Conservation (phyloP, 1,140 invertebrate species). For the Mesaphorura yosii region DNA sequence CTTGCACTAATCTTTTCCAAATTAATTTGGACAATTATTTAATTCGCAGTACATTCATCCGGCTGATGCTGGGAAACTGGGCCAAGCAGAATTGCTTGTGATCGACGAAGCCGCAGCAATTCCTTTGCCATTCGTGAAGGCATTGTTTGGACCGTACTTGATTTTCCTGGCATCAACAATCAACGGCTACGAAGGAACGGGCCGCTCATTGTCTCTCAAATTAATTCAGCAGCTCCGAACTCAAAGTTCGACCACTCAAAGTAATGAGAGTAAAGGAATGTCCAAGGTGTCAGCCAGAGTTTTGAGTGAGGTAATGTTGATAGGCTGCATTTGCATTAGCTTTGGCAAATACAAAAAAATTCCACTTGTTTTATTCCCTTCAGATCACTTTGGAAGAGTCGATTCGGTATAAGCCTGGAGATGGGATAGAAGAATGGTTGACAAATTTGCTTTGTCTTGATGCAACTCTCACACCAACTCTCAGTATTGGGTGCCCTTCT, state of each 20-base stretch:
- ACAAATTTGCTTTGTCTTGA: slow-evolving; percentile 85
- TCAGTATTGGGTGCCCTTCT: slow-evolving; percentile 67
- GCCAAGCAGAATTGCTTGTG: slow-evolving; percentile 86
- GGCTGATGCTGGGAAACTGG: slow-evolving; percentile 71
- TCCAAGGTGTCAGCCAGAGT: slow-evolving; percentile 42
- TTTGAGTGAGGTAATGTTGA: slow-evolving; percentile 43
- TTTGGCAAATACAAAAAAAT: slow-evolving; percentile 26
- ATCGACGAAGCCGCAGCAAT: slow-evolving; percentile 99
- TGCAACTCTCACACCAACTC: slow-evolving; percentile 50
- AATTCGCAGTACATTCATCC: slow-evolving; percentile 80
- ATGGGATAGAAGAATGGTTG: slow-evolving; percentile 85
- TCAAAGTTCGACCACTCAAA: slow-evolving; percentile 37
- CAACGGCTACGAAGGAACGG: slow-evolving; percentile 96
- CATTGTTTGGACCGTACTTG: slow-evolving; percentile 81
- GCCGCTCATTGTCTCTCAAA: slow-evolving; percentile 88
- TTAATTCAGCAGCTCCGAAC: slow-evolving; percentile 75
- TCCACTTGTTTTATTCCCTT: background rate
- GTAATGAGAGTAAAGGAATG: slow-evolving; percentile 6
- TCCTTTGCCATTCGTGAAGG: slow-evolving; percentile 83
- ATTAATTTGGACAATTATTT: too few species aligned
- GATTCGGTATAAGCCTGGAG: slow-evolving; percentile 81
- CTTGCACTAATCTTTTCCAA: background rate
- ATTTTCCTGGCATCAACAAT: slow-evolving; percentile 95
- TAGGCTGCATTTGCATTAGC: background rate
- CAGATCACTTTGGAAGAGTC: slow-evolving; percentile 75